These are phyloP conservation scores for Channa maculata DNA, from an alignment of 2,113 vertebrate genomes.

Conservation along the genomic window DNA sequence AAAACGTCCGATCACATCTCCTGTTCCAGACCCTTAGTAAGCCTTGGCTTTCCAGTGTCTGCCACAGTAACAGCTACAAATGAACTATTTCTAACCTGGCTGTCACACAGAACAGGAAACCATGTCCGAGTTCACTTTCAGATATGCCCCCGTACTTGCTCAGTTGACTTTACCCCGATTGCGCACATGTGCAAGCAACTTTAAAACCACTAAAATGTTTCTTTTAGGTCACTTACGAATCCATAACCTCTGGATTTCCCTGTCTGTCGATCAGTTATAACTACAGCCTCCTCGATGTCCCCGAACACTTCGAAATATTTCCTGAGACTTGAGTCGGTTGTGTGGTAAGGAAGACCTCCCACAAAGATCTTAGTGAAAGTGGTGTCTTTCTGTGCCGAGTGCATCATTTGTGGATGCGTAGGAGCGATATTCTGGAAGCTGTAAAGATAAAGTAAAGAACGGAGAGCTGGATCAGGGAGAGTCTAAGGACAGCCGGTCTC, in stretches of 20 bases:
- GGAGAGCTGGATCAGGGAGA: not conserved
- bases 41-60: not conserved
- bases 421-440: conserved; percentile 30
- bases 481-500: conserved; percentile 21
- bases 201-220: not conserved
- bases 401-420: conserved; percentile 81
- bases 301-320: conserved; percentile 99
- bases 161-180: not conserved
- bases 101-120: not conserved
- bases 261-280: conserved; percentile 97
- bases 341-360: conserved; percentile 96
- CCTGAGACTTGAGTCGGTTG: conserved; percentile 96
- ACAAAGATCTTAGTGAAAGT: conserved; percentile 99
- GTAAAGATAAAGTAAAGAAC: not conserved
- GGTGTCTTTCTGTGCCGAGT: conserved; percentile 98
- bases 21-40: not conserved
- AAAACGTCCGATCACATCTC: not conserved
- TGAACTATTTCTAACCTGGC: not conserved
- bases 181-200: conserved; percentile 18
- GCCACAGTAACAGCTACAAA: not conserved
- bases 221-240: conserved; percentile 90
- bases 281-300: conserved; percentile 97
- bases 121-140: too few relatives aligned
- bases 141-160: not conserved
- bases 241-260: conserved; percentile 97